These are phyloP conservation scores for Enteromius radiatus DNA, from an alignment of 2,797 vertebrate genomes.

Conservation along the genomic window DNA sequence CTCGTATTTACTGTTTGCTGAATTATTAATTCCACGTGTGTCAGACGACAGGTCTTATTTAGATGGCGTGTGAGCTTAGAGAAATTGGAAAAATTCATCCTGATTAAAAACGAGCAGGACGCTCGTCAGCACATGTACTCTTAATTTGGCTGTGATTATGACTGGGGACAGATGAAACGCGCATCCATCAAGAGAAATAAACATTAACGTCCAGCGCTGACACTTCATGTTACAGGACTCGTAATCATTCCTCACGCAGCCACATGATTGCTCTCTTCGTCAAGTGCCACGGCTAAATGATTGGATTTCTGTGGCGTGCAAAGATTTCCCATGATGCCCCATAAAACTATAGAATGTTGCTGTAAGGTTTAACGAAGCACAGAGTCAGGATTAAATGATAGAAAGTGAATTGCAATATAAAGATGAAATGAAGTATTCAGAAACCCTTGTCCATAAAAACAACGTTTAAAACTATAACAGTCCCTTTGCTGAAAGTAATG, in stretches of 20 bases:
- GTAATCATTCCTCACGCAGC: constrained; percentile 20
- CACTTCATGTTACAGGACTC: constrained; percentile 35
- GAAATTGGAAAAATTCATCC: constrained; percentile 31
- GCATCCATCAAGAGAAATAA: constrained; percentile 43
- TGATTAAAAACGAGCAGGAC: not conserved
- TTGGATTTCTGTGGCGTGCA: constrained; percentile 24
- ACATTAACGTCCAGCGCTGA: constrained; percentile 7
- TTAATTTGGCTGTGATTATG: constrained; percentile 36
- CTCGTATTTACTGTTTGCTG: not conserved
- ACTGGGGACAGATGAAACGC: constrained; percentile 35
- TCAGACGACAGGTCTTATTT: not conserved
- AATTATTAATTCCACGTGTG: constrained; percentile 4
- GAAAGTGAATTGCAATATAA: not conserved
- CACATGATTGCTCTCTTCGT: constrained; percentile 30
- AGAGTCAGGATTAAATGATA: not conserved
- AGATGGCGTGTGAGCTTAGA: not conserved
- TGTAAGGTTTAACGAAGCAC: not conserved
- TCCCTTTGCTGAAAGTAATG: not conserved
- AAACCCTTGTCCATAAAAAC: not conserved
- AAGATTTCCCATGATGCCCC: constrained; percentile 45
- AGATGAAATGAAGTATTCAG: not conserved
- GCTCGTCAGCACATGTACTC: not conserved
- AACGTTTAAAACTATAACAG: not conserved
- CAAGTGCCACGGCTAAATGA: constrained; percentile 36
- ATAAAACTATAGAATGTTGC: not conserved